These are phyloP conservation scores for Gadopsis marmoratus DNA, from an alignment of 2,797 vertebrate genomes.

Conservation along the genomic window DNA sequence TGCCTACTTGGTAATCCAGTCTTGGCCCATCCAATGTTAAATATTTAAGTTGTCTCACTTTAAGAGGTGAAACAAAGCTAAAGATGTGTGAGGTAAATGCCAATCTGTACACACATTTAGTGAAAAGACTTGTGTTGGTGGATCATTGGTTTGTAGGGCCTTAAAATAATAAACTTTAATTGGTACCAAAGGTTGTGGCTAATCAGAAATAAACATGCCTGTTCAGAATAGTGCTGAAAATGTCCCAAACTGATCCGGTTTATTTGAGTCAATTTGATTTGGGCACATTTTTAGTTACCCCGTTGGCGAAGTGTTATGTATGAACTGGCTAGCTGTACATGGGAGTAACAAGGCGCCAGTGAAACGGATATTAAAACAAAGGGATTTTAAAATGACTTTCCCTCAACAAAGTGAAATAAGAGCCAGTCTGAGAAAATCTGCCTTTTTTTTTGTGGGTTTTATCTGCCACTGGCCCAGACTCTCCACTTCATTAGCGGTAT, in stretches of 20 bases:
- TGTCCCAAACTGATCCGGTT: not conserved
- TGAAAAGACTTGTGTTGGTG: not conserved
- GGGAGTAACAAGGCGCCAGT: not conserved
- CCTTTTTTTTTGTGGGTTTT: conserved; percentile 61
- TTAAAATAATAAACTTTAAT: not conserved
- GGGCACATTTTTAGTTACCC: not conserved
- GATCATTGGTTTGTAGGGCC: not conserved
- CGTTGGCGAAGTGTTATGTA: not conserved
- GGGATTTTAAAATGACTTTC: conserved; percentile 13
- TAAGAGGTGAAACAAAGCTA: not conserved
- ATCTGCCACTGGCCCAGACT: conserved; percentile 74
- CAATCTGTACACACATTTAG: not conserved
- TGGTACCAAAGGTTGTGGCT: not conserved
- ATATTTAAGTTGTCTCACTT: not conserved
- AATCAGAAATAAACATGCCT: not conserved
- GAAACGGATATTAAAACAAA: conserved; percentile 8
- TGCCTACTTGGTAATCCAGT: not conserved
- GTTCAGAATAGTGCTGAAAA: not conserved
- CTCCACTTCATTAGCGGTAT: conserved; percentile 81
- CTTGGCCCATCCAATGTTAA: not conserved
- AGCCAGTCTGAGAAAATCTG: conserved; percentile 38
- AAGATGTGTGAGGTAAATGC: not conserved
- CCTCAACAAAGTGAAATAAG: conserved; percentile 44
- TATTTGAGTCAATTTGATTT: not conserved
- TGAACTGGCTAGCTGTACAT: not conserved